A percentile compares a stretch with the other conserved stretches of the same genome.
Conservation (phyloP, 2,797 vertebrate species). For the Lindbergichthys nudifrons region DNA sequence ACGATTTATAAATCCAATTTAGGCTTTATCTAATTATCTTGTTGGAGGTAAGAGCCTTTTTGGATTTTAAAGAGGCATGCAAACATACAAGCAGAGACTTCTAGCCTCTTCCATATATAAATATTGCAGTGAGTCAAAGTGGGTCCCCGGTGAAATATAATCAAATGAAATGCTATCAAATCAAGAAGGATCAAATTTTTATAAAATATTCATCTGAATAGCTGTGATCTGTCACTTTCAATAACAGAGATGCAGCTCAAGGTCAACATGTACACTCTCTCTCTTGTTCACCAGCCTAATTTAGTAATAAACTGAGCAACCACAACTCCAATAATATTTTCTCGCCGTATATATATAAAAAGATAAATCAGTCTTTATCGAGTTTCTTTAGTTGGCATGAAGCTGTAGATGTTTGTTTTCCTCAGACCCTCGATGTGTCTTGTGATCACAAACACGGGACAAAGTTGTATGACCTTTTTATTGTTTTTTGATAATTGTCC, state of each 20-base stretch:
- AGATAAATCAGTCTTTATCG: neutral
- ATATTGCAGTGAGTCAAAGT: neutral
- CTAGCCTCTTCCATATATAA: no score
- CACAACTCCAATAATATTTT: neutral
- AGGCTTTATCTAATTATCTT: neutral
- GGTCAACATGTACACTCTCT: accelerated
- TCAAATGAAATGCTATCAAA: conserved; percentile 6
- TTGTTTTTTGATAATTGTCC: neutral
- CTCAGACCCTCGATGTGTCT: neutral
- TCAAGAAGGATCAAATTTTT: neutral
- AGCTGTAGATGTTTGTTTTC: neutral
- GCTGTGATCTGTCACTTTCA: neutral
- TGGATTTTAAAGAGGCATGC: neutral
- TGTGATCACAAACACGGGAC: neutral
- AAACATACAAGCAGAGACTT: neutral
- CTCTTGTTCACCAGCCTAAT: neutral
- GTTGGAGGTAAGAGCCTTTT: neutral
- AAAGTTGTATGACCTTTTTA: neutral
- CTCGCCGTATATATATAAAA: neutral
- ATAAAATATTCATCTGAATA: neutral
- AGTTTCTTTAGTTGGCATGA: no score
- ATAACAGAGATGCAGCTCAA: neutral
- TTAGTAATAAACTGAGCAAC: neutral
- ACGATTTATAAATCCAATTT: neutral
- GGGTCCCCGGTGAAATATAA: neutral